These are phyloP conservation scores for Brachypalpus laphriformis DNA, from an alignment of 2,888 invertebrate genomes.

Conservation along the genomic window DNA sequence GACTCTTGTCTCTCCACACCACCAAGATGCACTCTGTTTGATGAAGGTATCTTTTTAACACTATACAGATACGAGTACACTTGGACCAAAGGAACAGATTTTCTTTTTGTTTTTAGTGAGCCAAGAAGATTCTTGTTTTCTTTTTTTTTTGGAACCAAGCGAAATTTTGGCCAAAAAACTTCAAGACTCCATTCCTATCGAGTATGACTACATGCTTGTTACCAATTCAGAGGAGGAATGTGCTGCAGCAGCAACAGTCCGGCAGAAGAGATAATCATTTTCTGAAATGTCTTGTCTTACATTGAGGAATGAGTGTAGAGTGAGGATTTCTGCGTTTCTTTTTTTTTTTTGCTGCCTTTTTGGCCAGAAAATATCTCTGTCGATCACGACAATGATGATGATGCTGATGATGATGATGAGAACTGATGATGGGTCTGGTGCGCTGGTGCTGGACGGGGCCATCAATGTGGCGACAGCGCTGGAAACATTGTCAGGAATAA, in stretches of 20 bases:
- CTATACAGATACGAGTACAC: conserved; percentile 20
- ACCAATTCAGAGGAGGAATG: conserved; percentile 67
- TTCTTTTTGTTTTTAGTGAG: not conserved
- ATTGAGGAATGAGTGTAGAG: conserved; percentile 73
- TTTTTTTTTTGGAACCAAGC: conserved; percentile 18
- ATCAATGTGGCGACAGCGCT: conserved; percentile 73
- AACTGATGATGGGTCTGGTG: conserved; percentile 68
- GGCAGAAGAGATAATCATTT: conserved; percentile 67
- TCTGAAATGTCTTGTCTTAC: conserved; percentile 74
- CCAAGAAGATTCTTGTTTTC: not conserved
- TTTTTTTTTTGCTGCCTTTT: conserved; percentile 16
- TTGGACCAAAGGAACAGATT: not conserved
- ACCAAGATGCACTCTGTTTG: conserved; percentile 19
- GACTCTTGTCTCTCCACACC: conserved; percentile 17
- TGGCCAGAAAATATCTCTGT: conserved; percentile 68
- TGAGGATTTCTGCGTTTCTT: conserved; percentile 48
- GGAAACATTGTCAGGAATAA: conserved; percentile 65
- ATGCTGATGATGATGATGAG: conserved; percentile 65
- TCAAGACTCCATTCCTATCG: conserved; percentile 54
- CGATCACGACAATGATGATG: conserved; percentile 74
- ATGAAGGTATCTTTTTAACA: conserved; percentile 71
- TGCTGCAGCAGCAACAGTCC: conserved; percentile 33
- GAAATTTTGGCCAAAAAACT: conserved; percentile 46
- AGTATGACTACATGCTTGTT: conserved; percentile 70
- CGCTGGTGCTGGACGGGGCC: conserved; percentile 43